phyloP scores from a whole-genome alignment of 2,888 invertebrate species.

The Cheilosia vulpina region DNA sequence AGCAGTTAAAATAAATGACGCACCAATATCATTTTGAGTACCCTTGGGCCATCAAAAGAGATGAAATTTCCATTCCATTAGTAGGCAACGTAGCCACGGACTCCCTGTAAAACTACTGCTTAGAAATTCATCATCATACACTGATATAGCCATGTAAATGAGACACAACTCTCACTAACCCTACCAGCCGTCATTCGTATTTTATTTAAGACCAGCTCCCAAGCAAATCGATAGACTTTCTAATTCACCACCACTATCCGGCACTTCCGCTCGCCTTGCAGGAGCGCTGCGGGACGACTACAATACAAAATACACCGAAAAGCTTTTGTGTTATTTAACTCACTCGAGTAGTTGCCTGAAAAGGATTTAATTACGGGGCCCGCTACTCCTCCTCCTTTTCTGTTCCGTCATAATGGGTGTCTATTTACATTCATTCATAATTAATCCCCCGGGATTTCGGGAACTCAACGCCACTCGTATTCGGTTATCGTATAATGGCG shows the following conservation, averaged over 20 bases:
- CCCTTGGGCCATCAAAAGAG: too few relatives aligned
- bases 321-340: constrained; percentile 22
- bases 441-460: constrained; percentile 48
- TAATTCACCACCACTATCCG: constrained; percentile 8
- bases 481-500: neutral
- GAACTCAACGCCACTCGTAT: constrained; percentile 20
- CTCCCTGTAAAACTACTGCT: constrained; percentile 14
- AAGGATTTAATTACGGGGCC: constrained; percentile 58
- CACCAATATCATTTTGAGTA: too few relatives aligned
- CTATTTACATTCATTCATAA: constrained; percentile 66
- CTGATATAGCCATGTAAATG: constrained; percentile 14
- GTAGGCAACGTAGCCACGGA: constrained; percentile 18
- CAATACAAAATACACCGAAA: neutral
- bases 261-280: too few relatives aligned
- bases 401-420: constrained; percentile 58
- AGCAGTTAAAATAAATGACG: too few relatives aligned
- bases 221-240: constrained; percentile 59
- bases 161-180: constrained; percentile 4
- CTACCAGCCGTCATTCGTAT: constrained; percentile 17
- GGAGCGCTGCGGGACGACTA: too few relatives aligned
- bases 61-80: constrained; percentile 7
- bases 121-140: constrained; percentile 20
- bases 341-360: constrained; percentile 36
- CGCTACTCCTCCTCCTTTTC: neutral
- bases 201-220: constrained; percentile 30